phyloP scores from a whole-genome alignment of 1,140 invertebrate species.

The Oreohelix idahoensis region DNA sequence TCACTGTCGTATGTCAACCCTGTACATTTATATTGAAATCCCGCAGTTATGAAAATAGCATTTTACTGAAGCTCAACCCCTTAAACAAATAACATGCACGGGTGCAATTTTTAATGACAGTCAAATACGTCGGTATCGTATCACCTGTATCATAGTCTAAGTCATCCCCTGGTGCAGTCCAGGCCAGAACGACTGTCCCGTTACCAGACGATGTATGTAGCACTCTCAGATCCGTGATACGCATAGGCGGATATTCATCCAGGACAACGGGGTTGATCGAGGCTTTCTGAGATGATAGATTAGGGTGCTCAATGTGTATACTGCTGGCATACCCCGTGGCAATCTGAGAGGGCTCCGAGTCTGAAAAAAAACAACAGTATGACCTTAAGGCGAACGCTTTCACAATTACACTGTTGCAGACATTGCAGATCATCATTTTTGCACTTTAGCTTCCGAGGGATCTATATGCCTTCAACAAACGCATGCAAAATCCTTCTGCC shows the following conservation, averaged over 20 bases:
- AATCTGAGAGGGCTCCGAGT: neutral
- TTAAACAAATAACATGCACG: no score
- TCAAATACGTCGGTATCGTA: neutral
- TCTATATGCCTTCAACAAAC: no score
- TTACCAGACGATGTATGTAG: conserved; percentile 44
- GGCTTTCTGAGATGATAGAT: neutral
- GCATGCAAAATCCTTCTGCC: no score
- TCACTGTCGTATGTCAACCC: no score
- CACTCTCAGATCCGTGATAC: conserved; percentile 66
- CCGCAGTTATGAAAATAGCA: no score
- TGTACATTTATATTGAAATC: no score
- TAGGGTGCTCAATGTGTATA: conserved; percentile 14
- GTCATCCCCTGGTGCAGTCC: conserved; percentile 55
- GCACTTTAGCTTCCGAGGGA: no score
- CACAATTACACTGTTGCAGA: no score
- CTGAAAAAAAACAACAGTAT: neutral
- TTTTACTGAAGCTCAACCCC: no score
- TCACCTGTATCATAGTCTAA: conserved; percentile 46
- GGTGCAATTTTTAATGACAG: no score
- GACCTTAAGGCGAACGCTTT: no score
- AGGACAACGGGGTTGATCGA: neutral
- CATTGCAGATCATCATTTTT: no score
- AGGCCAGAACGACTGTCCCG: conserved; percentile 51
- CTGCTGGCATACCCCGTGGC: conserved; percentile 18
- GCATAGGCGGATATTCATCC: conserved; percentile 65